These are phyloP conservation scores for Chrysolina haemoptera DNA, from an alignment of 2,888 invertebrate genomes.

Conservation along the genomic window DNA sequence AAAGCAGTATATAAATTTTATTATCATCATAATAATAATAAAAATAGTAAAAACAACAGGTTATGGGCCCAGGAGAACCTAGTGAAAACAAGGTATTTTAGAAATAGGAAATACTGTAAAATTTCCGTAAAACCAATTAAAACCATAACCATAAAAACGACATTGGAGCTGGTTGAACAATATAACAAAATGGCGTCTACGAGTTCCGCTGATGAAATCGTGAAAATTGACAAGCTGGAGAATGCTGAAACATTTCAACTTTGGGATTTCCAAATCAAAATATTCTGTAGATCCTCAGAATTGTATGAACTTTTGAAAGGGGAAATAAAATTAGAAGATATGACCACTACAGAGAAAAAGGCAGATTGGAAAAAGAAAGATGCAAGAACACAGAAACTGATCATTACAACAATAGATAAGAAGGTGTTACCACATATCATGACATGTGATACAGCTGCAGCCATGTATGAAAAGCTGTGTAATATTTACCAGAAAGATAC, in stretches of 20 bases:
- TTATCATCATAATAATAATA: too few relatives aligned
- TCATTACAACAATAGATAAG: constrained; percentile 18
- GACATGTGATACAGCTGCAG: constrained; percentile 13
- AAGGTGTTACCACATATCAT: constrained; percentile 20
- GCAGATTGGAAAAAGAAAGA: constrained; percentile 4
- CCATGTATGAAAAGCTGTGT: constrained; percentile 12
- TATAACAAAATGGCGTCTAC: constrained; percentile 1
- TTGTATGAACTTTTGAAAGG: constrained; percentile 1
- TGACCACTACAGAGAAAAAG: neutral
- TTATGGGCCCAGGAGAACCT: neutral
- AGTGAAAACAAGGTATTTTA: neutral
- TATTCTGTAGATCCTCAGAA: neutral
- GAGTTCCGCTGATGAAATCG: too few relatives aligned
- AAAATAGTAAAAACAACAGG: too few relatives aligned
- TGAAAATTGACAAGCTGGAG: constrained; percentile 3
- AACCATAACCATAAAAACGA: constrained; percentile 11
- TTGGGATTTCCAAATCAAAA: constrained; percentile 7
- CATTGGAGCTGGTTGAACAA: too few relatives aligned
- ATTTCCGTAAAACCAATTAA: neutral
- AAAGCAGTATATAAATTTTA: too few relatives aligned
- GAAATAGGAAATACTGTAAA: neutral
- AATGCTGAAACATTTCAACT: constrained; percentile 18
- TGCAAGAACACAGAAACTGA: constrained; percentile 13
- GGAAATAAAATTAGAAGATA: constrained; percentile 3
- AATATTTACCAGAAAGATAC: constrained; percentile 9